phyloP scores from a whole-genome alignment of 1,140 invertebrate genomes.

The Papilio aristodemus region DNA sequence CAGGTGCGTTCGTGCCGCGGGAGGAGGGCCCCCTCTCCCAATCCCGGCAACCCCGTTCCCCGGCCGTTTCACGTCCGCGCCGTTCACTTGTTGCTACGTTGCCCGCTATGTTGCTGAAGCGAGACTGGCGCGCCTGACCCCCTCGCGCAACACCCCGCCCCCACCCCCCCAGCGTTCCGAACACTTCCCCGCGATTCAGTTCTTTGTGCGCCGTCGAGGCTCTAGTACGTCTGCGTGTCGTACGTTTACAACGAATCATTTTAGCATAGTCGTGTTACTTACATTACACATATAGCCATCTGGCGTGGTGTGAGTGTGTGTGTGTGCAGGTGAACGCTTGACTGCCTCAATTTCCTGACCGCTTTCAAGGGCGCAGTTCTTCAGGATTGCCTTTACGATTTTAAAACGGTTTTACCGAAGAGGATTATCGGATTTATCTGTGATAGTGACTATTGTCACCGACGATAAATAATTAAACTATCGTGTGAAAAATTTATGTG shows the following conservation, averaged over 20 bases:
- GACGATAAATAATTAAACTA: neutral
- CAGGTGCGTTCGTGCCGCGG: constrained; percentile 65
- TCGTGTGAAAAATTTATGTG: constrained; percentile 40
- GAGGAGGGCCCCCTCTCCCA: constrained; percentile 46
- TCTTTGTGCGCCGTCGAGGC: constrained; percentile 72
- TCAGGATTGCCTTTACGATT: constrained; percentile 52
- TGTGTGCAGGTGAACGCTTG: constrained; percentile 62
- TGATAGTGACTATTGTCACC: constrained; percentile 57
- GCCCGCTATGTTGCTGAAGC: constrained; percentile 61
- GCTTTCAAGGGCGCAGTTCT: constrained; percentile 54
- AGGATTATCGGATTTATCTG: constrained; percentile 55
- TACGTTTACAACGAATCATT: constrained; percentile 53
- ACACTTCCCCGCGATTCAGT: constrained; percentile 73
- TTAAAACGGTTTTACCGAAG: constrained; percentile 48
- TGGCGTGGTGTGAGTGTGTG: constrained; percentile 63
- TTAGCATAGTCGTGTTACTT: constrained; percentile 59
- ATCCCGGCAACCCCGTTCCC: constrained; percentile 46
- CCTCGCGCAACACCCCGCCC: constrained; percentile 30
- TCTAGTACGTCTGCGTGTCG: constrained; percentile 59
- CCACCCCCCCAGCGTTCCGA: constrained; percentile 52
- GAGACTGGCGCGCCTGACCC: constrained; percentile 59
- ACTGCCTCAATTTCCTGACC: constrained; percentile 54
- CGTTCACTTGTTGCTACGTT: constrained; percentile 79
- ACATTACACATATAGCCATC: constrained; percentile 53
- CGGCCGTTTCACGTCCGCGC: constrained; percentile 58